Base-by-base conservation (phyloP, 2,888 invertebrate species). In the Chrysolina oricalcia region DNA sequence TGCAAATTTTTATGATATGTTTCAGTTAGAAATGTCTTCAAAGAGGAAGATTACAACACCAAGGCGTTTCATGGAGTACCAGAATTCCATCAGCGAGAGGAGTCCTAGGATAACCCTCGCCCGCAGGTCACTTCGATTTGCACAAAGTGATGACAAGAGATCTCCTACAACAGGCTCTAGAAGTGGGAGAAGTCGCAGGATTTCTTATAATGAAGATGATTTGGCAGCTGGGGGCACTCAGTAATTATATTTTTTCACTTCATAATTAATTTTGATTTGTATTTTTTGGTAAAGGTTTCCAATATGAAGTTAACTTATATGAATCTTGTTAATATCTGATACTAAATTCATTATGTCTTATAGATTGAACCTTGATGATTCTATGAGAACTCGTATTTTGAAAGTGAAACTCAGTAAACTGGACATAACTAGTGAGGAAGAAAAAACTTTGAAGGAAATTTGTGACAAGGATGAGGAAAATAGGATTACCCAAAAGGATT, bases 81-180 rank as follows among this genome's bases (percentile, higher is more conserved):
- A 41, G 43, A 17, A n/a, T 21, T 70, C 72, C 66, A 17, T 35
- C 11, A n/a, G 9, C 66, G 59, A 41, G 23, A 70, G 67, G 10
- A 59, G 65, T 40, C 71, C 59, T 43, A 62, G 50, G 41, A 35
- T 59, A 43, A 73, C 70, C 40, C 65, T 69, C 0, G 76, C 68
- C 19, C 72, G 76, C 50, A 74, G 72, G 46, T 72, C 73, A 15
- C 66, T 74, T 19, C 70, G 70, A 66, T 69, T 77, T 48, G 27
- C 68, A 23, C 19, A 66, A 3, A n/a, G 17, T 0, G 75, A 73
- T 11, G 56, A 64, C n/a, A 19, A 11, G n/a, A 46, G 65, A 27
- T 68, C 71, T 53, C 63, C 59, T 6, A 23, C 21, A 48, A 67
- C 53, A 53, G 70, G 70, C 19, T n/a, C 35, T 23, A 59, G 64